Percentiles rank a stretch among this genome's conserved stretches.
Evolutionary conservation across 2,113 vertebrate genomes (phyloP).

Genomic region (Setophaga petechia): DNA sequence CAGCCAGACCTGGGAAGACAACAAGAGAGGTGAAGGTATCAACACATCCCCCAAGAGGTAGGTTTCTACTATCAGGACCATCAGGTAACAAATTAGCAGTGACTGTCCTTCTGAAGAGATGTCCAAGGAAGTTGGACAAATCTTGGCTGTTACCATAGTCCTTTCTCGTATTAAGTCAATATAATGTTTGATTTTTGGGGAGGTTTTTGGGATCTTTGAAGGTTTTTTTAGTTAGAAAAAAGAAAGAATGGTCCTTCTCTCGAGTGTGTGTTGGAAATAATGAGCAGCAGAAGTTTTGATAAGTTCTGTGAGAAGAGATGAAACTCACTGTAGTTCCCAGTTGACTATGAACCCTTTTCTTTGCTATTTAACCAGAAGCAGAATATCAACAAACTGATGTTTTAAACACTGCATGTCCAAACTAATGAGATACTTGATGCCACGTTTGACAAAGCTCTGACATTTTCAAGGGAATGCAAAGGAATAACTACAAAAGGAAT

Average conservation of each 20-base stretch:
- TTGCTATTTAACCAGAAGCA: not conserved
- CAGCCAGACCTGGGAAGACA: not conserved
- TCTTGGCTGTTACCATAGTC: not conserved
- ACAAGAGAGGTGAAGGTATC: not conserved
- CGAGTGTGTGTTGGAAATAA: not conserved
- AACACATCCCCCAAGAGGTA: not conserved
- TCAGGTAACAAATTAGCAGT: not conserved
- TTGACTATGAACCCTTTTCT: not conserved
- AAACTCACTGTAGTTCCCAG: not conserved
- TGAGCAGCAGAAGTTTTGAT: not conserved
- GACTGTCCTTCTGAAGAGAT: not conserved
- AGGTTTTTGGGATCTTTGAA: not conserved
- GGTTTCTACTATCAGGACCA: not conserved
- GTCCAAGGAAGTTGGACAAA: not conserved
- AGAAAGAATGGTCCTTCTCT: not conserved
- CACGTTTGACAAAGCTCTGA: not conserved
- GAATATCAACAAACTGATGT: not conserved
- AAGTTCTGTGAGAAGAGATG: not conserved
- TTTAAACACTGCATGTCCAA: not conserved
- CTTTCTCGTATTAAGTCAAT: not conserved
- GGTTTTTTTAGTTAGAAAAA: not conserved
- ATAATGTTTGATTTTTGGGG: rapidly evolving
- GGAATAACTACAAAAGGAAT: not conserved
- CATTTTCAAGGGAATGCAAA: not conserved
- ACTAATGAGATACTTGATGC: not conserved